Evolutionary conservation across 2,888 invertebrate species (phyloP).

Genomic region (Diarsia mendica): DNA sequence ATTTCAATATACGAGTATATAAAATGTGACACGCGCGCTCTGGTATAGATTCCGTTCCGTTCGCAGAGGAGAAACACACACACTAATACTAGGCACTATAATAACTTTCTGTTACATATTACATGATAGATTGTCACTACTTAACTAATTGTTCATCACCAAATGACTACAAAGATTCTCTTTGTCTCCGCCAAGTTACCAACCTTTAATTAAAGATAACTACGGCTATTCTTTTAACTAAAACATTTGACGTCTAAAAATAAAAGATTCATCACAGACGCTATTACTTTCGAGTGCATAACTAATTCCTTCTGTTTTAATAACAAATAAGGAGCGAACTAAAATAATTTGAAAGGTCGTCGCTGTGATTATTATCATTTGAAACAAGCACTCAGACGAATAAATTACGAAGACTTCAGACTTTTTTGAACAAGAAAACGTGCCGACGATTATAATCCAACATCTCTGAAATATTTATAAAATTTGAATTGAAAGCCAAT

Average conservation of each 20-base stretch:
- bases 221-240: not conserved
- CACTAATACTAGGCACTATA: not conserved
- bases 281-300: constrained; percentile 18
- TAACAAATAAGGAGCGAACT: constrained; percentile 10
- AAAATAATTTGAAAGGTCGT: constrained; percentile 1
- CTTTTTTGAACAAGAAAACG: not conserved
- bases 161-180: not conserved
- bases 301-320: constrained; percentile 10
- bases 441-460: not conserved
- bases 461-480: constrained; percentile 8
- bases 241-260: not conserved
- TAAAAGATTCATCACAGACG: not conserved
- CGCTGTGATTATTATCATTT: constrained; percentile 23
- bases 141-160: constrained; percentile 3
- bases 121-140: not conserved
- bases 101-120: not conserved
- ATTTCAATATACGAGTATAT: not conserved
- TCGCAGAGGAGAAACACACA: not conserved
- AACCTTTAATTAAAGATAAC: not conserved
- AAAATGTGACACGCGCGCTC: not conserved
- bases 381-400: constrained; percentile 37
- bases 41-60: not conserved
- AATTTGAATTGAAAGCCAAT: constrained; percentile 26
- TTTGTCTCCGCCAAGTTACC: not conserved
- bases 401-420: constrained; percentile 9